A percentile compares a stretch with the other conserved stretches of the same genome.
These are phyloP conservation scores for Danio jaintianensis DNA, from an alignment of 2,797 vertebrate species.

Conservation along the genomic window DNA sequence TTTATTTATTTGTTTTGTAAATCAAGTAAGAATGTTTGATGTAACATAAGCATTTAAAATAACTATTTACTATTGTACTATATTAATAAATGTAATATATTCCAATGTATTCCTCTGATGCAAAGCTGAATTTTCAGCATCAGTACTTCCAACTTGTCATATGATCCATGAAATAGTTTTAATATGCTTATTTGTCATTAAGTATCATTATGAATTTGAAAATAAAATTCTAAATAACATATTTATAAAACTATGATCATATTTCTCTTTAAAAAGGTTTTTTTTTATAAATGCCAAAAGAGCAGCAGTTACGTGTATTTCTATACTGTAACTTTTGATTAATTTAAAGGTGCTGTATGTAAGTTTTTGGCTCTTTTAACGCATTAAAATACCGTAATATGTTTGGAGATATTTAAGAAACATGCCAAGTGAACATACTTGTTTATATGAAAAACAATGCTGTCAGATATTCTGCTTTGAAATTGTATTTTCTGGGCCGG, in stretches of 20 bases:
- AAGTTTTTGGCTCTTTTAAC: no score
- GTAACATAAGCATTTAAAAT: no score
- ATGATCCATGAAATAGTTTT: not conserved
- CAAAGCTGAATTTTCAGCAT: not conserved
- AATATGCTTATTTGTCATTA: not conserved
- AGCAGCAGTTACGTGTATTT: not conserved
- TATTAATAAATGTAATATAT: not conserved
- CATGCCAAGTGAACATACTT: no score
- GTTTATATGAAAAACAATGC: no score
- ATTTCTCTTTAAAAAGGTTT: not conserved
- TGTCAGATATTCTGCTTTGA: no score
- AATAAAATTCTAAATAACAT: not conserved
- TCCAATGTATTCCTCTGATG: not conserved
- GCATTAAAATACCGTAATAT: no score
- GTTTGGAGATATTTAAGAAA: no score
- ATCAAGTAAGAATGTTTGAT: no score
- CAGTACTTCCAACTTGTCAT: not conserved
- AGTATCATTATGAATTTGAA: not conserved
- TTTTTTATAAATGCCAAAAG: not conserved
- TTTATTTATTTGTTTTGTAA: not conserved
- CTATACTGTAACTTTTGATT: not conserved
- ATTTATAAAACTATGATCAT: not conserved
- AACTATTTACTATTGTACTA: not conserved
- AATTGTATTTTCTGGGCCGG: no score
- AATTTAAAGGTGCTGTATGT: no score